Evolutionary conservation across 2,888 invertebrate genomes (phyloP), one percentile per base, ranked within the genome.

Genomic region (Clepsis dumicolana): DNA sequence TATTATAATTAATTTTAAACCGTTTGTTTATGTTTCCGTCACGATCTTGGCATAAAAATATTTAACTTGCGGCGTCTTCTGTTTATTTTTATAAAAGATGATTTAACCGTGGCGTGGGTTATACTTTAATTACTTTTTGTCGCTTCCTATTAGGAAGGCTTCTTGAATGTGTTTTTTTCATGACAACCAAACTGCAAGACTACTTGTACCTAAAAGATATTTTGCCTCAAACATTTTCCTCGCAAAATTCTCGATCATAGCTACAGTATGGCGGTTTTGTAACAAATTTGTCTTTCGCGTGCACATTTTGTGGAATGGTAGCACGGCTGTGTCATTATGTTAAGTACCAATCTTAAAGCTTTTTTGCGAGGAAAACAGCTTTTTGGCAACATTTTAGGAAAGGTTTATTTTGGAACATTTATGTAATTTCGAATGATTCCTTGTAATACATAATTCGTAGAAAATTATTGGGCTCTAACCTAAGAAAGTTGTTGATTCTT

Each of bases 201-300:
- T 25, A 25, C 50, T 60, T 27, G 18, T 7, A 63, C 35, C 16
- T 27, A 63, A 14, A 54, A 53, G 7, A 32, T 32, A n/a, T 48
- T 32, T 35, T 48, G 27, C 71, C 72, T 71, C 71, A 73, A 76
- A 74, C 75, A 75, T 77, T 75, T 76, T 74, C 78, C 76, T 82
- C 81, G 81, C 77, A 78, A 79, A 76, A 77, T 78, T 78, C 82
- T 85, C 82, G 83, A 86, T 85, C 83, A 83, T 75, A 75, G 73
- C 78, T 77, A 80, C 78, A 78, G 79, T 81, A 78, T 78, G 75
- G 81, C 29, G 29, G 48, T 66, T 61, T 61, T 77, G 77, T 83
- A 82, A 84, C 83, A 82, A 85, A 85, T 84, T 84, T 85, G 84
- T 85, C 82, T 83, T 83, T 77, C 77, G 77, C 73, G 77, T 80